phyloP scores from a whole-genome alignment of 2,797 vertebrate genomes.

The Limnodromus scolopaceus region DNA sequence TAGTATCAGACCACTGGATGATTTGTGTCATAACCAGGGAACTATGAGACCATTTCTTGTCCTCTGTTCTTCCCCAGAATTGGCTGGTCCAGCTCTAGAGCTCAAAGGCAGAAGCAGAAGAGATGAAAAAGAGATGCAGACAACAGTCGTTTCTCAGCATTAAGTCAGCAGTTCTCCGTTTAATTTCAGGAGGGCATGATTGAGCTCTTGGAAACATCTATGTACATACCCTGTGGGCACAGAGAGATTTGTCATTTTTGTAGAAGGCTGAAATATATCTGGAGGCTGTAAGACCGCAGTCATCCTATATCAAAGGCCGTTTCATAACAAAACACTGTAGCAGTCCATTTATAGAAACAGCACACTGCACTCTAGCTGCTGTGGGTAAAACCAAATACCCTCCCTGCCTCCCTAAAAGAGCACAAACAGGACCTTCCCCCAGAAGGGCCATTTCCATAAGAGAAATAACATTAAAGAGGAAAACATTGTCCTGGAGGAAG shows the following conservation, averaged over 20 bases:
- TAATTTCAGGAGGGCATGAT: slow-evolving; percentile 39
- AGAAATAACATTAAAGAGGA: slow-evolving; percentile 45
- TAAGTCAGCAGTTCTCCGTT: slow-evolving; percentile 51
- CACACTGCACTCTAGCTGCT: slow-evolving; percentile 48
- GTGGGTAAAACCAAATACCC: slow-evolving; percentile 68
- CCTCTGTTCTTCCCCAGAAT: background rate
- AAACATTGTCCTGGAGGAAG: background rate
- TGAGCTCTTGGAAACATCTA: slow-evolving; percentile 52
- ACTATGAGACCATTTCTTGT: background rate
- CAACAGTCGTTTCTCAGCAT: slow-evolving; percentile 8
- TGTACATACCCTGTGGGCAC: slow-evolving; percentile 33
- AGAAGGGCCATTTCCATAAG: slow-evolving; percentile 29
- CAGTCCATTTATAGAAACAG: slow-evolving; percentile 75
- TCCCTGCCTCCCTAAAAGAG: slow-evolving; percentile 48
- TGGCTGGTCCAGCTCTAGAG: background rate
- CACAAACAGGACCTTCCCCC: slow-evolving; percentile 56
- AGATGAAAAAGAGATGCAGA: background rate
- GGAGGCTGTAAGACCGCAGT: slow-evolving; percentile 60
- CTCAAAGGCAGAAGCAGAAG: background rate
- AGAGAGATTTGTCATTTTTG: slow-evolving; percentile 69
- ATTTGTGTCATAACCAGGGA: background rate
- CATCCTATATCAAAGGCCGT: slow-evolving; percentile 71
- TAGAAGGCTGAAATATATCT: slow-evolving; percentile 69
- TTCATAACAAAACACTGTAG: slow-evolving; percentile 74
- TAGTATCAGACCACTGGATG: background rate